Evolutionary conservation across 1,140 invertebrate genomes (phyloP).

Genomic region (Nephila pilipes): DNA sequence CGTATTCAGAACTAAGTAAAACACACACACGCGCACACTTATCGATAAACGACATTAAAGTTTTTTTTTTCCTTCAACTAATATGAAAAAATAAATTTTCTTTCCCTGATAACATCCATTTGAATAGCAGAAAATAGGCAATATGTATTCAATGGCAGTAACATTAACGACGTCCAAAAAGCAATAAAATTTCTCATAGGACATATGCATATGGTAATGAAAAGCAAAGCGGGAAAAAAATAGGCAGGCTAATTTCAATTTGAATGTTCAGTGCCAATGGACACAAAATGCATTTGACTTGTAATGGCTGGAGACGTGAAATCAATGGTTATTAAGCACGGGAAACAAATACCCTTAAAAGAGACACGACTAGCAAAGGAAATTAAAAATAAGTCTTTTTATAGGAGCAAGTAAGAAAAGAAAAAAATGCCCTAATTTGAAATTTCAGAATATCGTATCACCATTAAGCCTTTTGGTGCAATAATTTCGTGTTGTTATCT

Average conservation of each 20-base stretch:
- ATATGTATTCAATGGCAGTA: conserved; percentile 57
- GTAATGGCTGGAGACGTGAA: not conserved
- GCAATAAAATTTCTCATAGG: not conserved
- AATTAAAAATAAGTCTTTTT: not conserved
- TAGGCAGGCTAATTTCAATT: not conserved
- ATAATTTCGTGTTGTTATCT: not conserved
- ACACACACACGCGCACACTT: too few relatives aligned
- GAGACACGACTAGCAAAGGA: not conserved
- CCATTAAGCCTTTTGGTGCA: not conserved
- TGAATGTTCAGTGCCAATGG: not conserved
- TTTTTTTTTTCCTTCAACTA: too few relatives aligned
- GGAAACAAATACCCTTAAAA: too few relatives aligned
- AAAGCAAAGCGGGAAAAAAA: not conserved
- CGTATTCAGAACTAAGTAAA: too few relatives aligned
- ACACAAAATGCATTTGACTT: not conserved
- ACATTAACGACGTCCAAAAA: conserved; percentile 35
- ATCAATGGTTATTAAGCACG: not conserved
- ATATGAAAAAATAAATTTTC: not conserved
- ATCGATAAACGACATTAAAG: too few relatives aligned
- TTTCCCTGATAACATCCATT: not conserved
- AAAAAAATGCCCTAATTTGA: not conserved
- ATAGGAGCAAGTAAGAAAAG: not conserved
- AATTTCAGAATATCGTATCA: not conserved
- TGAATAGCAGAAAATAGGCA: not conserved
- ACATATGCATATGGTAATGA: not conserved